phyloP scores from a whole-genome alignment of 2,888 invertebrate species.

The Eupsilia transversa region DNA sequence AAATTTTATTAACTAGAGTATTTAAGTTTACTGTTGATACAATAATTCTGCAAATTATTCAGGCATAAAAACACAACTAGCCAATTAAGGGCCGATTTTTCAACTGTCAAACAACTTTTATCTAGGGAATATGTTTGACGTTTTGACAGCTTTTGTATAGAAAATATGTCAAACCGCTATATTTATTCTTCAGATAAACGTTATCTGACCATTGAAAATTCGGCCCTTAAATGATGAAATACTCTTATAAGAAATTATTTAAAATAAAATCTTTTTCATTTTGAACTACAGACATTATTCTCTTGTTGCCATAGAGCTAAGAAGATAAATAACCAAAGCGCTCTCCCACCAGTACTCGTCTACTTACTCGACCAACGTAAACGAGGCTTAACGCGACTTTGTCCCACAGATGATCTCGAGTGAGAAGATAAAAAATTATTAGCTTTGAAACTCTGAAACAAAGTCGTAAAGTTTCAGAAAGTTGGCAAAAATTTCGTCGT shows the following conservation, averaged over 20 bases:
- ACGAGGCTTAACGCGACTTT: slow-evolving; percentile 43
- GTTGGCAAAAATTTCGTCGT: slow-evolving; percentile 61
- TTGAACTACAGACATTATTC: background rate
- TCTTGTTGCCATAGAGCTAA: background rate
- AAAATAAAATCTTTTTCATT: background rate
- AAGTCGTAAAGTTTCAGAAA: slow-evolving; percentile 64
- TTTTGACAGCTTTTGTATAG: too few species aligned
- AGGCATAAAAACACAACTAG: background rate
- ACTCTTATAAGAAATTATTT: too few species aligned
- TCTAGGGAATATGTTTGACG: too few species aligned
- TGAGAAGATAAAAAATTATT: slow-evolving; percentile 68
- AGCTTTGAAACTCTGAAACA: slow-evolving; percentile 67
- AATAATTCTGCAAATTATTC: background rate
- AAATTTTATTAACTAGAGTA: background rate
- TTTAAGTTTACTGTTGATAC: background rate
- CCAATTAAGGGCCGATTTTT: too few species aligned
- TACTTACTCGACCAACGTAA: slow-evolving; percentile 2
- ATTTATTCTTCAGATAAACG: too few species aligned
- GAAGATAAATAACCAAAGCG: background rate
- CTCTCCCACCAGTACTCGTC: slow-evolving; percentile 20
- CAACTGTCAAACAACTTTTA: too few species aligned
- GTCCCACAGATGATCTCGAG: slow-evolving; percentile 62
- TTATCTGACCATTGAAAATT: too few species aligned
- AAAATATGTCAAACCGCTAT: too few species aligned
- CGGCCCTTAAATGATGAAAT: background rate